Evolutionary conservation across 2,113 vertebrate species (phyloP).

Genomic region (Crotophaga sulcirostris): DNA sequence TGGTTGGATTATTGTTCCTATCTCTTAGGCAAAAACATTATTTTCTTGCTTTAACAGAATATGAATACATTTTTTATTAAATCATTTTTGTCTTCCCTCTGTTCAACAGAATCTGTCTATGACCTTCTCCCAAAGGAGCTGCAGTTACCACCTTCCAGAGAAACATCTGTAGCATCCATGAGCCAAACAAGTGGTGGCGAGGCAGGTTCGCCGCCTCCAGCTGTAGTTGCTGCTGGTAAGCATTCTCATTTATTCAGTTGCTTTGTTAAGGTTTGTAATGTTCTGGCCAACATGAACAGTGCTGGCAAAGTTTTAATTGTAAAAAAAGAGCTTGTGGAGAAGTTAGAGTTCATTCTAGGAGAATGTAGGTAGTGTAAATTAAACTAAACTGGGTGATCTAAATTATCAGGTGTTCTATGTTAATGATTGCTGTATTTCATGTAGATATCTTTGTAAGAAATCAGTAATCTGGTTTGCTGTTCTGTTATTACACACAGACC

Average conservation of each 20-base stretch:
- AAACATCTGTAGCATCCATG: constrained; percentile 88
- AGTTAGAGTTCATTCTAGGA: constrained; percentile 63
- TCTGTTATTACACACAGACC: neutral
- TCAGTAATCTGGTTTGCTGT: neutral
- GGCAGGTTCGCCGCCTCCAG: constrained; percentile 89
- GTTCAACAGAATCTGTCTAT: constrained; percentile 90
- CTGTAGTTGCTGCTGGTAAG: constrained; percentile 92
- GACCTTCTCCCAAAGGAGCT: constrained; percentile 96
- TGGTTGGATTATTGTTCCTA: fast-evolving
- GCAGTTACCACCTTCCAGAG: constrained; percentile 87
- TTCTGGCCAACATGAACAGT: constrained; percentile 82
- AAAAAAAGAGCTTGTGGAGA: constrained; percentile 21
- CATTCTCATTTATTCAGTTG: constrained; percentile 60
- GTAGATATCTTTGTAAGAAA: neutral
- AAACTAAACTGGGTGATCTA: neutral
- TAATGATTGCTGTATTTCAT: neutral
- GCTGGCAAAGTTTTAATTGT: constrained; percentile 74
- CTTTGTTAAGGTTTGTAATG: neutral
- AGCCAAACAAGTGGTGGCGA: constrained; percentile 97
- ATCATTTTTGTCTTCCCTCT: neutral
- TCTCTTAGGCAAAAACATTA: neutral
- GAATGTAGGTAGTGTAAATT: neutral
- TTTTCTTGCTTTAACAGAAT: neutral
- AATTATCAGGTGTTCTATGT: neutral
- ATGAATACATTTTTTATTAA: neutral